phyloP scores from a whole-genome alignment of 2,888 invertebrate genomes.

The Ellobium chinense region DNA sequence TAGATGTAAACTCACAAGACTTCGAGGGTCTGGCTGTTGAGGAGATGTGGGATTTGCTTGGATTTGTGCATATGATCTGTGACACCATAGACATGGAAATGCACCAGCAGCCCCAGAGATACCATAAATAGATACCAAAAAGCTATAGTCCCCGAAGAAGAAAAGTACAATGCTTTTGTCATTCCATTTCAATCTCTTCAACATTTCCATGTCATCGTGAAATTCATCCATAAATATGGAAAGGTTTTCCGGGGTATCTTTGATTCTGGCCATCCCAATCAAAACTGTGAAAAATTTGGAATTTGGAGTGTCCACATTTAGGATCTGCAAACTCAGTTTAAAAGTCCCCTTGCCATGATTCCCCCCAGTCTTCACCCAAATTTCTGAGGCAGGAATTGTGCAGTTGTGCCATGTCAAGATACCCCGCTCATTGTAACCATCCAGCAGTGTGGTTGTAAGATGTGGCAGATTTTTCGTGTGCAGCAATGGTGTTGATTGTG shows the following conservation, averaged over 20 bases:
- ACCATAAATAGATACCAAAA: constrained; percentile 4
- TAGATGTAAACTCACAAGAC: neutral
- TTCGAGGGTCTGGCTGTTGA: neutral
- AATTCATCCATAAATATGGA: neutral
- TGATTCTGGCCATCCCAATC: constrained; percentile 13
- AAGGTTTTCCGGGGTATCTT: constrained; percentile 10
- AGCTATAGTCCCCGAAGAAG: constrained; percentile 12
- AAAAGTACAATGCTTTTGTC: neutral
- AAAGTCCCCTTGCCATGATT: constrained; percentile 20
- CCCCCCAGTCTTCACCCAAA: constrained; percentile 25
- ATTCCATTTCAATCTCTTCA: neutral
- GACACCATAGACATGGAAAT: constrained; percentile 28
- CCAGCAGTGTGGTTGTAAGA: constrained; percentile 1
- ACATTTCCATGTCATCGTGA: neutral
- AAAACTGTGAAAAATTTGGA: constrained; percentile 19
- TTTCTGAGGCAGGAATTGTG: neutral
- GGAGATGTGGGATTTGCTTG: neutral
- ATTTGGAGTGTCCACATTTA: neutral
- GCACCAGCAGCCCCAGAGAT: neutral
- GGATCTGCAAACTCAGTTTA: constrained; percentile 12
- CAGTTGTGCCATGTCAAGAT: constrained; percentile 18
- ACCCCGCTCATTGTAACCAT: neutral
- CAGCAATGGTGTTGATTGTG: neutral
- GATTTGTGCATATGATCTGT: neutral
- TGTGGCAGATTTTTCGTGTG: neutral